Base-by-base conservation (phyloP, 2,888 invertebrate species). In the Tenthredo amoena region DNA sequence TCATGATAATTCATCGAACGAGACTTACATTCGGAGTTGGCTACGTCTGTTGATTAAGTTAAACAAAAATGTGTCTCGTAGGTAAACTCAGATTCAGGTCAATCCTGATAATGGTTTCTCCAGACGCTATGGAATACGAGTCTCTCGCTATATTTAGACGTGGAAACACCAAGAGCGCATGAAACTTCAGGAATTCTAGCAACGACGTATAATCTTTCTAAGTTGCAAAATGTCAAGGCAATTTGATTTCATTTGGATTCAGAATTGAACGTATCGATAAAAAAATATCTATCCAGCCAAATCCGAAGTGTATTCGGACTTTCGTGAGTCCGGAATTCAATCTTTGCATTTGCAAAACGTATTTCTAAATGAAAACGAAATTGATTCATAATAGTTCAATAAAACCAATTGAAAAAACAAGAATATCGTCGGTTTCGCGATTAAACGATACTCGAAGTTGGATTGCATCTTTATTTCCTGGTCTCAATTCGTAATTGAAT, bases 71-170 rank as follows among this genome's bases (percentile, higher is more conserved):
- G 21, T 9, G 15, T 62, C 26, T n/a, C 26, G 47, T 76, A 76
- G 43, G 31, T 40, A 43, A 58, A 58, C 58, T 62, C 18, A 65
- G 55, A 81, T 81, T 55, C 62, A 81, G 81, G 81, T 81, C 81
- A 81, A 81, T 81, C 81, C 81, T 26, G 81, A 81, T 81, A 81
- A 81, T 81, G 81, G 62, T 62, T 62, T 81, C 34, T 62, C 62
- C 81, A 65, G 81, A 58, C 18, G 77, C 40, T 34, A 50, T 40
- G n/a, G 50, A 18, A 31, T 40, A 55, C n/a, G 34, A 55, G 55
- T 55, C 7, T 43, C 31, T 10, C n/a, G 55, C 31, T 55, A 55
- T 77, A 18, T 77, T 77, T 55, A 55, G 77, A 77, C 26, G 7
- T 7, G 9, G 34, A 9, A 43, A 43, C 21, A 43, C n/a, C n/a